These are phyloP conservation scores for Danio albolineatus DNA, from an alignment of 2,797 vertebrate genomes.

Conservation along the genomic window DNA sequence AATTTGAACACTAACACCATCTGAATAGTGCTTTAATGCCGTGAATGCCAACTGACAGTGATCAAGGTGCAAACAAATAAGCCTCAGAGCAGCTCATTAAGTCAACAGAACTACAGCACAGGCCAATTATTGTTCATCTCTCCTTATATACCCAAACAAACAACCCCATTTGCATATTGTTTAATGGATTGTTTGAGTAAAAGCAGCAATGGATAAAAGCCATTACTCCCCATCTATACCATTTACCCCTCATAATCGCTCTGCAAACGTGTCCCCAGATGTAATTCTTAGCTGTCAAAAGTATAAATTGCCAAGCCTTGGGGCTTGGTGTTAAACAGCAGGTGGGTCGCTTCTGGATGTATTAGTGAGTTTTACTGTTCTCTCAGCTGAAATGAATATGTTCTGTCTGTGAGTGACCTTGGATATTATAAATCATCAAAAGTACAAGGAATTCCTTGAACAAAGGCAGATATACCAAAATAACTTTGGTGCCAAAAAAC, in stretches of 20 bases:
- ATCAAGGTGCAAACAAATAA: conserved; percentile 17
- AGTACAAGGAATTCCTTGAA: not conserved
- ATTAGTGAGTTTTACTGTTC: conserved; percentile 17
- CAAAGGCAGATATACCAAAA: not conserved
- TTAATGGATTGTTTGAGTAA: conserved; percentile 74
- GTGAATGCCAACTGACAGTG: conserved; percentile 20
- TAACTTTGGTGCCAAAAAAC: not conserved
- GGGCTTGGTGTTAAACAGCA: conserved; percentile 36
- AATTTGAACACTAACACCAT: not conserved
- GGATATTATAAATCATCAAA: conserved; percentile 1
- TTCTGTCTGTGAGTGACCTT: conserved; percentile 13
- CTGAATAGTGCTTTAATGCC: not conserved
- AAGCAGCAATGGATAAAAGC: conserved; percentile 73
- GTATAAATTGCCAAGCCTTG: conserved; percentile 36
- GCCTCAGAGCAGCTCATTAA: conserved; percentile 68
- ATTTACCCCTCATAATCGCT: conserved; percentile 32
- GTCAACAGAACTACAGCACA: conserved; percentile 65
- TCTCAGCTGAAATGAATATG: not conserved
- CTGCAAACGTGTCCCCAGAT: conserved; percentile 21
- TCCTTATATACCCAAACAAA: conserved; percentile 70
- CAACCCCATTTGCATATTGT: conserved; percentile 75
- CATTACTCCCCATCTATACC: conserved; percentile 29
- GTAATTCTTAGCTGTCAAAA: conserved; percentile 32
- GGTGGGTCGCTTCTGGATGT: conserved; percentile 10
- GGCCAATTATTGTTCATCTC: conserved; percentile 69